phyloP scores from a whole-genome alignment of 2,888 invertebrate species.

The Sesia apiformis region DNA sequence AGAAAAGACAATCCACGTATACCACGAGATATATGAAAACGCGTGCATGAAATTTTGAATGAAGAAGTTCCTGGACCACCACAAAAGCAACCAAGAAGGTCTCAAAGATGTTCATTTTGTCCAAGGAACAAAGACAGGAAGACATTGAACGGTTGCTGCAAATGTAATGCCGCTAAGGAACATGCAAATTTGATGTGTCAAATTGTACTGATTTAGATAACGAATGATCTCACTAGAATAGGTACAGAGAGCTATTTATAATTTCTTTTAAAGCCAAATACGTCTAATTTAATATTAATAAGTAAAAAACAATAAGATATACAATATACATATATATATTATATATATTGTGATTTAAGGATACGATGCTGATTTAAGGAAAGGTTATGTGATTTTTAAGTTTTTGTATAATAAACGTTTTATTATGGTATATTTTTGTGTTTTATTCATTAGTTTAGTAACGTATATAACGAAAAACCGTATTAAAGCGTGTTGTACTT shows the following conservation, averaged over 20 bases:
- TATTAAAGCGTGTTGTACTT: not conserved
- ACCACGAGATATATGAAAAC: too few relatives aligned
- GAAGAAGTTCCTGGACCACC: not conserved
- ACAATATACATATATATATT: too few relatives aligned
- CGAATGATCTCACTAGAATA: too few relatives aligned
- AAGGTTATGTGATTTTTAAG: not conserved
- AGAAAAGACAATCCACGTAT: not conserved
- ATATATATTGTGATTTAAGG: not conserved
- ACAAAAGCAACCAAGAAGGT: too few relatives aligned
- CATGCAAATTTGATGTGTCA: not conserved
- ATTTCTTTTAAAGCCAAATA: too few relatives aligned
- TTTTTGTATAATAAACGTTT: not conserved
- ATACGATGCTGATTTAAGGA: not conserved
- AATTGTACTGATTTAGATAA: not conserved
- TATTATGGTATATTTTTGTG: not conserved
- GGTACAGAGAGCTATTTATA: too few relatives aligned
- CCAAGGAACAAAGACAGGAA: not conserved
- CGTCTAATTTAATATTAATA: too few relatives aligned
- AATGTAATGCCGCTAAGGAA: not conserved
- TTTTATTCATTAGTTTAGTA: not conserved
- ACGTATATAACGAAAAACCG: not conserved
- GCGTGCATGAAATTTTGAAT: not conserved
- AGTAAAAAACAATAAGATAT: too few relatives aligned
- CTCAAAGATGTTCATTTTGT: not conserved
- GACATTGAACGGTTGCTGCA: not conserved